Percentiles rank a stretch among this genome's conserved stretches.
Conservation (phyloP, 2,797 vertebrate species). For the Acrossocheilus fasciatus region DNA sequence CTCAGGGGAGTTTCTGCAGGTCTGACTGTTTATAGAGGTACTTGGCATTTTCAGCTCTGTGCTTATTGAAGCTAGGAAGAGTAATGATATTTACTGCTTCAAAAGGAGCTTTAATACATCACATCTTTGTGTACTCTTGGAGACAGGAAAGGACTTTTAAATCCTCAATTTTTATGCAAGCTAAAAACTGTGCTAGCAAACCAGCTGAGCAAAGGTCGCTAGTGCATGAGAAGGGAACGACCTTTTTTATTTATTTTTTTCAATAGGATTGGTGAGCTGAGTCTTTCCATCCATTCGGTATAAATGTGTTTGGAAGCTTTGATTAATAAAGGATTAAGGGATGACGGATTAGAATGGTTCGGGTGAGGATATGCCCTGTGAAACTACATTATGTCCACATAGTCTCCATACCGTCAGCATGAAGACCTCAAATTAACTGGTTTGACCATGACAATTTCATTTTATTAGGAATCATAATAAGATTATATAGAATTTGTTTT, state of each 20-base stretch:
- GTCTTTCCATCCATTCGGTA: background rate
- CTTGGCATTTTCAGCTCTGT: slow-evolving; percentile 47
- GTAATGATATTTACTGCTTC: slow-evolving; percentile 57
- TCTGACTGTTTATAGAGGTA: slow-evolving; percentile 46
- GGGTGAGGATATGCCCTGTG: background rate
- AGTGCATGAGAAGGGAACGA: background rate
- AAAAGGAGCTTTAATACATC: slow-evolving; percentile 57
- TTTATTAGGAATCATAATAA: background rate
- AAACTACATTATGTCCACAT: slow-evolving; percentile 14
- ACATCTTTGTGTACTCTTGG: slow-evolving; percentile 24
- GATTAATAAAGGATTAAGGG: slow-evolving; percentile 46
- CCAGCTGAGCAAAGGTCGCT: background rate
- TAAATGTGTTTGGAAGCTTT: slow-evolving; percentile 31
- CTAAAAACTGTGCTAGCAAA: background rate
- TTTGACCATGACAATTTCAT: background rate
- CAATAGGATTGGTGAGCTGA: background rate
- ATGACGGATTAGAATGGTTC: slow-evolving; percentile 32
- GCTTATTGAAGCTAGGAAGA: slow-evolving; percentile 52
- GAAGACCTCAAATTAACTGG: slow-evolving; percentile 6
- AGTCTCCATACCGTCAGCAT: background rate
- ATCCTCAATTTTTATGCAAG: slow-evolving; percentile 41
- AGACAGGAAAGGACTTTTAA: slow-evolving; percentile 16
- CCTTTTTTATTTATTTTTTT: background rate
- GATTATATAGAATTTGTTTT: background rate
- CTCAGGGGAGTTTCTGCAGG: slow-evolving; percentile 31